Evolutionary conservation across 2,888 invertebrate genomes (phyloP), one percentile per base, ranked within the genome.

Genomic region (Rugalucina vietnamica): DNA sequence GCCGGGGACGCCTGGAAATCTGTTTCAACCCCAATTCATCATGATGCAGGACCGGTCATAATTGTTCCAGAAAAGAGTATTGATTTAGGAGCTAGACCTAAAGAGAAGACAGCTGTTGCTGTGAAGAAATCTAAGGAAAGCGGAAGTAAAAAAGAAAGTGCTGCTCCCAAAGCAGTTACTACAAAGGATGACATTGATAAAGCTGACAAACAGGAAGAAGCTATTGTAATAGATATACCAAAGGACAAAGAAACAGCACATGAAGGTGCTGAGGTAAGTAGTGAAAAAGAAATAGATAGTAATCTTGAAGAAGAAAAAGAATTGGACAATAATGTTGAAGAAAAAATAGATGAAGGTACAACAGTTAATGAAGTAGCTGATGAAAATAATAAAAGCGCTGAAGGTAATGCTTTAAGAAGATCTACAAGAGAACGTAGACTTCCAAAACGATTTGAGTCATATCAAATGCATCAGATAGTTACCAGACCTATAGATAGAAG

Each of bases 1-100:
- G 36, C 27, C 54, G 39, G 76, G 65, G 75, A 75, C 75, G 57
- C 75, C 60, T 34, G 49, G 32, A 36, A 32, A 36, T 24, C 75
- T 75, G 57, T n/a, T 36, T 14, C 18, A 32, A n/a, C 24, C 14
- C 12, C 8, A 43, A 39, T 8, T 37, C 18, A 29, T 4, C 29
- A 1, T 60, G 39, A 24, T 0, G 14, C 36, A 24, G 32, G 18
- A 27, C 39, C 34, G 24, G 60, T 4, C 27, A n/a, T 1, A 36
- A 37, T 5, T 1, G 60, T 18, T 21, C 12, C 1, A 57, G 37
- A 34, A 3, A 27, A 24, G 39, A n/a, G n/a, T n/a, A n/a, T n/a
- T n/a, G n/a, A n/a, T 60, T 36, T 57, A n/a, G 32, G 36, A 70
- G 5, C 21, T 8, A 14, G 24, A 24, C 4, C 12, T 4, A 10